phyloP scores from a whole-genome alignment of 2,113 vertebrate genomes.

The Narcine bancroftii region DNA sequence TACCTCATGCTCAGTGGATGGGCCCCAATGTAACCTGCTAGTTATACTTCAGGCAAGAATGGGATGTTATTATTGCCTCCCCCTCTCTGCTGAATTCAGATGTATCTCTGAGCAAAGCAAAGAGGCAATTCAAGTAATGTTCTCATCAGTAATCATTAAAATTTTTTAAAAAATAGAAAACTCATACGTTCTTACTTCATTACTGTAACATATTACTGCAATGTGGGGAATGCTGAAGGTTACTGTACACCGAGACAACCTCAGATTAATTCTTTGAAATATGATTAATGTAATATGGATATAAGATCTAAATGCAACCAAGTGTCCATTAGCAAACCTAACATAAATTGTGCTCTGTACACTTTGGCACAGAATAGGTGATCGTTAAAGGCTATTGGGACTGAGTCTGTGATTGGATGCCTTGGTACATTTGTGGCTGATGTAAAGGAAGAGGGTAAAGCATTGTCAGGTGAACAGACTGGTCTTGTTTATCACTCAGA shows the following conservation, averaged over 20 bases:
- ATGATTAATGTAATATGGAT: slow-evolving; percentile 2
- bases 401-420: not conserved
- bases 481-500: not conserved
- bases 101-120: not conserved
- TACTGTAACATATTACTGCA: not conserved
- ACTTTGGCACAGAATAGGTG: not conserved
- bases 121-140: not conserved
- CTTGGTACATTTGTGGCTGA: not conserved
- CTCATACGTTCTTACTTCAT: not conserved
- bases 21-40: slow-evolving; percentile 69
- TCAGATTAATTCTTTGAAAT: slow-evolving; percentile 5
- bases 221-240: not conserved
- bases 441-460: not conserved
- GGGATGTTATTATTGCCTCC: slow-evolving; percentile 52
- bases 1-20: slow-evolving; percentile 69
- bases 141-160: not conserved
- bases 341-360: not conserved
- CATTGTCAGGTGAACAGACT: not conserved
- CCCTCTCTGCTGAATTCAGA: not conserved
- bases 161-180: not conserved
- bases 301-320: not conserved
- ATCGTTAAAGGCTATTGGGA: not conserved
- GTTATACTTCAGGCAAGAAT: slow-evolving; percentile 73
- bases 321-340: not conserved
- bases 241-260: not conserved